These are phyloP conservation scores for Oreohelix idahoensis DNA, from an alignment of 1,140 invertebrate genomes.

Conservation along the genomic window DNA sequence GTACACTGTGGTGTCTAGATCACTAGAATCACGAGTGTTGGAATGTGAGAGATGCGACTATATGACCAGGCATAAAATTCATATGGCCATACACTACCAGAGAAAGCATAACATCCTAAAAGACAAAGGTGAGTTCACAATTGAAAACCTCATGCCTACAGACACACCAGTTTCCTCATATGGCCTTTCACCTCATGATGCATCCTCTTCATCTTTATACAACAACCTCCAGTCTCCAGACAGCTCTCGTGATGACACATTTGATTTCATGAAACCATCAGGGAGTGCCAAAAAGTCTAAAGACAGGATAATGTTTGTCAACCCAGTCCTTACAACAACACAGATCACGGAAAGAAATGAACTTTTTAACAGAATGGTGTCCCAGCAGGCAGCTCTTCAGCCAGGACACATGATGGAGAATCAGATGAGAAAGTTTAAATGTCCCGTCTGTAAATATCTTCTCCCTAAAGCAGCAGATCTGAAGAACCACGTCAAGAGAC, in stretches of 20 bases:
- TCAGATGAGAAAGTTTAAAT: conserved; percentile 48
- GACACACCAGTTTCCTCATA: conserved; percentile 23
- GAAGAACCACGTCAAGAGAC: conserved; percentile 49
- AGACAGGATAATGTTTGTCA: background rate
- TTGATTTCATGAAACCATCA: conserved; percentile 25
- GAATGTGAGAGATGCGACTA: conserved; percentile 49
- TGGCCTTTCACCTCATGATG: background rate
- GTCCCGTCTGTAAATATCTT: conserved; percentile 51
- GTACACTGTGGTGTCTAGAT: conserved; percentile 41
- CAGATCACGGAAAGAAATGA: conserved; percentile 35
- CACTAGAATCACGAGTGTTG: conserved; percentile 47
- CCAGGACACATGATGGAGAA: conserved; percentile 44
- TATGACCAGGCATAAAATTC: conserved; percentile 52
- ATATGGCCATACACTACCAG: conserved; percentile 49
- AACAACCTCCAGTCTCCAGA: conserved; percentile 3
- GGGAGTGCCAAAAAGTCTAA: background rate
- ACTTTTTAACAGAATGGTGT: conserved; percentile 25
- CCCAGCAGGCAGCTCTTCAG: conserved; percentile 32
- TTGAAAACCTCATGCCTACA: conserved; percentile 31
- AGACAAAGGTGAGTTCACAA: conserved; percentile 36
- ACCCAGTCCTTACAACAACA: background rate
- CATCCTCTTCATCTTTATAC: background rate
- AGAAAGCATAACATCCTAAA: conserved; percentile 40
- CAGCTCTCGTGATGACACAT: background rate
- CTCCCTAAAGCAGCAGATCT: conserved; percentile 52